A percentile compares a stretch with the other conserved stretches of the same genome.
phyloP scores from a whole-genome alignment of 2,888 invertebrate species.

The Sarcophaga carnaria region DNA sequence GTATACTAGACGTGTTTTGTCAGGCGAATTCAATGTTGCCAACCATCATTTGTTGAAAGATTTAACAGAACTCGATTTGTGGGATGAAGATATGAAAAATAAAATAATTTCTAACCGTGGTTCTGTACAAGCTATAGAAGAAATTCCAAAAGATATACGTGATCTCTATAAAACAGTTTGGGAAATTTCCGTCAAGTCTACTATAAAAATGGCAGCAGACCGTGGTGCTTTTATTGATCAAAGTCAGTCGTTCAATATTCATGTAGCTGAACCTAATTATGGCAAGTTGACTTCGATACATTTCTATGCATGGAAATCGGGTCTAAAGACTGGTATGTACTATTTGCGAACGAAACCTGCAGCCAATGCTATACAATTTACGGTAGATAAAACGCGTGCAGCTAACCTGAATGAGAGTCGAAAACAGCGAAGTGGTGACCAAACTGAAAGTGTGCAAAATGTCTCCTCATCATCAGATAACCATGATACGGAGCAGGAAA shows the following conservation, averaged over 20 bases:
- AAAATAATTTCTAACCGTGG: slow-evolving; percentile 95
- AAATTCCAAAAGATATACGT: slow-evolving; percentile 92
- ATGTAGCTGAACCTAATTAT: slow-evolving; percentile 96
- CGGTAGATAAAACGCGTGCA: slow-evolving; percentile 93
- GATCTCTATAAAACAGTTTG: slow-evolving; percentile 97
- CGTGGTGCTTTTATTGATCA: slow-evolving; percentile 99
- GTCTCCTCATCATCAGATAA: slow-evolving; percentile 40
- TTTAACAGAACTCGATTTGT: slow-evolving; percentile 93
- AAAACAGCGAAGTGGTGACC: slow-evolving; percentile 68
- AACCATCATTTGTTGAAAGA: slow-evolving; percentile 98
- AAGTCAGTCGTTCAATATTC: slow-evolving; percentile 98
- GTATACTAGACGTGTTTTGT: slow-evolving; percentile 95
- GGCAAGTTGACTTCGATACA: slow-evolving; percentile 98
- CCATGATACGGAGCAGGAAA: slow-evolving; percentile 77
- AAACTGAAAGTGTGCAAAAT: background rate
- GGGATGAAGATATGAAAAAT: slow-evolving; percentile 98
- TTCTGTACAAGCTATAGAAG: slow-evolving; percentile 93
- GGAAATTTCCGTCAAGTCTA: slow-evolving; percentile 96
- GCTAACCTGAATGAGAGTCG: slow-evolving; percentile 64
- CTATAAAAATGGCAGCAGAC: slow-evolving; percentile 98
- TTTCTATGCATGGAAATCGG: slow-evolving; percentile 98
- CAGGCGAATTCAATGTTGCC: slow-evolving; percentile 97
- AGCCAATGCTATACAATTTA: slow-evolving; percentile 97
- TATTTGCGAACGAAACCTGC: slow-evolving; percentile 98
- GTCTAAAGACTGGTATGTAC: slow-evolving; percentile 99